These are phyloP conservation scores for Xenopus borealis DNA, from an alignment of 2,113 vertebrate genomes.

Conservation along the genomic window DNA sequence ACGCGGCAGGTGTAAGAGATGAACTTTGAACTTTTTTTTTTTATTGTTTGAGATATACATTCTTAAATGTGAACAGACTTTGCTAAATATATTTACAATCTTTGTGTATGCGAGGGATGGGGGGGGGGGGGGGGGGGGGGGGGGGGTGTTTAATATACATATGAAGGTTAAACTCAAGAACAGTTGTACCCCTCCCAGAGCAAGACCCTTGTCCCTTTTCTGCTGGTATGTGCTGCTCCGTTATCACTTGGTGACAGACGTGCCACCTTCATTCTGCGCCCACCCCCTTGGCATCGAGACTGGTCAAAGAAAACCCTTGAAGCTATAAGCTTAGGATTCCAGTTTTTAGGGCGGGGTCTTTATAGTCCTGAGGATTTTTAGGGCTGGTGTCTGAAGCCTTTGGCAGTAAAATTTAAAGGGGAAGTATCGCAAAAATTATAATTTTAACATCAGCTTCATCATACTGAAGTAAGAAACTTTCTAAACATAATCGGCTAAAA, in stretches of 20 bases:
- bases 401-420: not conserved
- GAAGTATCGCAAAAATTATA: not conserved
- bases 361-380: slow-evolving; percentile 27
- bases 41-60: slow-evolving; percentile 43
- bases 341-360: not conserved
- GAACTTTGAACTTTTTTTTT: slow-evolving; percentile 34
- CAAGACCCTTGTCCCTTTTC: slow-evolving; percentile 4
- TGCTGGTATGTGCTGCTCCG: not conserved
- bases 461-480: too few species aligned
- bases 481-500: too few species aligned
- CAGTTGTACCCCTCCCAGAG: slow-evolving; percentile 39
- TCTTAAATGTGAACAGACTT: slow-evolving; percentile 41
- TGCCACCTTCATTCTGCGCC: not conserved
- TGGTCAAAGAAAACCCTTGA: not conserved
- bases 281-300: not conserved
- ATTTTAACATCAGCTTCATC: not conserved
- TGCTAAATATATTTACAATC: slow-evolving; percentile 45
- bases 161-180: slow-evolving; percentile 20
- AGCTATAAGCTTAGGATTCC: not conserved
- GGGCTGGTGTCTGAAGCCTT: slow-evolving; percentile 9
- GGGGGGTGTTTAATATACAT: slow-evolving; percentile 13
- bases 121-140: too few species aligned
- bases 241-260: not conserved
- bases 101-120: slow-evolving; percentile 29
- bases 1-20: not conserved